These are phyloP conservation scores for Cerceris ruficornis DNA, from an alignment of 2,888 invertebrate genomes.

Conservation along the genomic window DNA sequence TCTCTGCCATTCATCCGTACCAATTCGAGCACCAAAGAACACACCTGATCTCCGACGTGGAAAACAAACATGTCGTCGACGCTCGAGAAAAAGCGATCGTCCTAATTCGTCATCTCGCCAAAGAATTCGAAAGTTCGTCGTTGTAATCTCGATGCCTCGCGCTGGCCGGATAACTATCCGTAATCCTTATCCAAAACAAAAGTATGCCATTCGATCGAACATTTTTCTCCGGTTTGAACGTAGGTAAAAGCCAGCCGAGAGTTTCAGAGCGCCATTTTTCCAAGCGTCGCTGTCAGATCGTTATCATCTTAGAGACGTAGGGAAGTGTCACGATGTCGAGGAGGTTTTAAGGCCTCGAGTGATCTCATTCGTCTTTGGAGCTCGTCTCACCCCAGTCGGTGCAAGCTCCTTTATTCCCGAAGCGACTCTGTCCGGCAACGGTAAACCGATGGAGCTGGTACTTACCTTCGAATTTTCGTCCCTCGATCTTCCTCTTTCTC, in stretches of 20 bases:
- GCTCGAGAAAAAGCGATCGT: background rate
- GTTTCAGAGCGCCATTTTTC: constrained; percentile 32
- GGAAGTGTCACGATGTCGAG: constrained; percentile 43
- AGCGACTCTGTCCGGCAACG: constrained; percentile 26
- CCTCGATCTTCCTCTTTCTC: constrained; percentile 41
- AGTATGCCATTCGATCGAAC: background rate
- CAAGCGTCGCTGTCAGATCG: constrained; percentile 34
- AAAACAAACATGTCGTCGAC: no score
- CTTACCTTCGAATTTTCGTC: constrained; percentile 30
- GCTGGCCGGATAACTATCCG: background rate
- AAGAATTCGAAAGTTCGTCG: background rate
- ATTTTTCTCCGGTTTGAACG: background rate
- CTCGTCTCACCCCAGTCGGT: constrained; percentile 33
- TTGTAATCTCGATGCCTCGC: background rate
- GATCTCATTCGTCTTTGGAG: constrained; percentile 49
- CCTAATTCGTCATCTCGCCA: background rate
- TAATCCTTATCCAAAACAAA: constrained; percentile 2
- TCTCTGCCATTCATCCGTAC: no score
- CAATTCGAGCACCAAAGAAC: no score
- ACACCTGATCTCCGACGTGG: no score
- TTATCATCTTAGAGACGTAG: constrained; percentile 41
- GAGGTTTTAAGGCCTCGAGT: constrained; percentile 41
- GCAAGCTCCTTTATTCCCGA: constrained; percentile 50
- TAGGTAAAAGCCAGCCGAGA: background rate
- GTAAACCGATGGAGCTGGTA: constrained; percentile 24